These are phyloP conservation scores for Ondatra zibethicus DNA, from an alignment of 2,113 vertebrate species.

Conservation along the genomic window DNA sequence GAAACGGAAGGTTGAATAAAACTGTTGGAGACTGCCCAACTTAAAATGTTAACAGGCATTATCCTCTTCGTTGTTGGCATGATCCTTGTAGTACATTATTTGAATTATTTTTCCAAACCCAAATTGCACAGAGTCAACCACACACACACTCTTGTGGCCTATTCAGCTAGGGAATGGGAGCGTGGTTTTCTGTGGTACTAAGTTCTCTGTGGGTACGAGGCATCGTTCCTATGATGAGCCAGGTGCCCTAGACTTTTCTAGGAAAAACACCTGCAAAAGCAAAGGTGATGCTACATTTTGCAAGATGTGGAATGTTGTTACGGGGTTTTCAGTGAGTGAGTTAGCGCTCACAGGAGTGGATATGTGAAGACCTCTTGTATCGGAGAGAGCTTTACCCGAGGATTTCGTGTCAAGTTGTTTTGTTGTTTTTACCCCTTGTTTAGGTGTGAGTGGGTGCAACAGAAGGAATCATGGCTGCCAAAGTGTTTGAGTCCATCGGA, in stretches of 20 bases:
- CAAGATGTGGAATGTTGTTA: not conserved
- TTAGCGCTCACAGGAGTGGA: not conserved
- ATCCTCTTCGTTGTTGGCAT: conserved; percentile 11
- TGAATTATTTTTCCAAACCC: conserved; percentile 9
- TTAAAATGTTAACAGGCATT: not conserved
- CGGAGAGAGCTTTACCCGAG: not conserved
- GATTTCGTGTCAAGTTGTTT: not conserved
- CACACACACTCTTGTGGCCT: not conserved
- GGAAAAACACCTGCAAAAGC: not conserved
- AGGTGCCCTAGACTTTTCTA: not conserved
- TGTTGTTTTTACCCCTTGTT: conserved; percentile 5
- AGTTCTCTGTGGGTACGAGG: not conserved
- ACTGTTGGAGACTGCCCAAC: not conserved
- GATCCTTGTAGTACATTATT: not conserved
- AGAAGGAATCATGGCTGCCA: conserved; percentile 87
- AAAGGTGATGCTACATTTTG: not conserved
- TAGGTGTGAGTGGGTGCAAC: conserved; percentile 75
- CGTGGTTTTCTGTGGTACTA: not conserved
- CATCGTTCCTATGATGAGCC: not conserved
- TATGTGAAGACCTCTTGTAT: not conserved
- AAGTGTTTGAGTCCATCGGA: conserved; percentile 94
- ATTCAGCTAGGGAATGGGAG: not conserved
- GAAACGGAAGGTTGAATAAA: conserved; percentile 9
- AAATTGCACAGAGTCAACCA: not conserved
- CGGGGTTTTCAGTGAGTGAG: not conserved